phyloP scores from a whole-genome alignment of 92 coral and sea anemone genomes.

The Blastomussa wellsi region DNA sequence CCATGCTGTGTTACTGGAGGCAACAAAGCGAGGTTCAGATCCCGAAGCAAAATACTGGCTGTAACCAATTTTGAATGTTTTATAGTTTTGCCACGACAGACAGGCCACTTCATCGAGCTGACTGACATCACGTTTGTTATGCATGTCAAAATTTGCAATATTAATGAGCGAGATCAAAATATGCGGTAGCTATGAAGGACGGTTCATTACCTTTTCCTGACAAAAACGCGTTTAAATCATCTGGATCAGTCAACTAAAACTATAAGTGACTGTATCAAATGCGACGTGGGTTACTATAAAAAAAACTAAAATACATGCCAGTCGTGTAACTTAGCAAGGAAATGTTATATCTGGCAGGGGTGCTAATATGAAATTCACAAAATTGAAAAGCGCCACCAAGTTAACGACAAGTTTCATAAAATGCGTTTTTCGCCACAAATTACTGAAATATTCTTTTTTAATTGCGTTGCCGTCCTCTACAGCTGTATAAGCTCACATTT shows the following conservation, averaged over 20 bases:
- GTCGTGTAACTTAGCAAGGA: neutral
- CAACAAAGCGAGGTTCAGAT: neutral
- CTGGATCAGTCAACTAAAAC: neutral
- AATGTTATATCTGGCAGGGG: neutral
- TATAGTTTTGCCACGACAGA: no score
- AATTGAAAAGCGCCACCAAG: neutral
- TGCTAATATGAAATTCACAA: neutral
- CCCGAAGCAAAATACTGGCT: neutral
- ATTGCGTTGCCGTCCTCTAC: neutral
- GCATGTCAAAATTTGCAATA: neutral
- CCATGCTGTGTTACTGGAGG: neutral
- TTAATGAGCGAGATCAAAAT: neutral
- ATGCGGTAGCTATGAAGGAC: neutral
- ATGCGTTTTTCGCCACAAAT: constrained; percentile 1
- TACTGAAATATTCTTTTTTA: neutral
- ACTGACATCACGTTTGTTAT: neutral
- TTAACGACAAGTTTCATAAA: neutral
- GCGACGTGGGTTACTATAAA: neutral
- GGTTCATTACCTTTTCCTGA: neutral
- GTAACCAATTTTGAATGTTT: neutral
- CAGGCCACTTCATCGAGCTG: neutral
- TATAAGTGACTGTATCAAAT: neutral
- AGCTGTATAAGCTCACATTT: neutral
- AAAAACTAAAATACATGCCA: no score
- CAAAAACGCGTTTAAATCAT: neutral